Evolutionary conservation across 2,113 vertebrate species (phyloP).

Genomic region (Gallinago paraguaiae): DNA sequence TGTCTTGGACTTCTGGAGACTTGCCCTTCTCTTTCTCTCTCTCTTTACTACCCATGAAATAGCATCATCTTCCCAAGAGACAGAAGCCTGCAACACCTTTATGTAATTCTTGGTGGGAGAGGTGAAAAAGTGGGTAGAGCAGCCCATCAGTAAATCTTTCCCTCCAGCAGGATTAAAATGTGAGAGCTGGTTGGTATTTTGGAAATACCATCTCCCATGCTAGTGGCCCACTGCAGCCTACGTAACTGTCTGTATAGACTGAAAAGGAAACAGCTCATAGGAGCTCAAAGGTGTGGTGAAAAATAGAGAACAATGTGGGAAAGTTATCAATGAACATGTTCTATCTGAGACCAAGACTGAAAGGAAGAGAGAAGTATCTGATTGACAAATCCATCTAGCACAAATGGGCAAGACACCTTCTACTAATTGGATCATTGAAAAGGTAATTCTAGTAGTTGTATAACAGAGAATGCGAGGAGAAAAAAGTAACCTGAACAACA

Average conservation of each 20-base stretch:
- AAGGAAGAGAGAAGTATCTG: background rate
- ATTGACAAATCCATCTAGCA: background rate
- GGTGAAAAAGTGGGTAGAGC: background rate
- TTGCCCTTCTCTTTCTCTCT: background rate
- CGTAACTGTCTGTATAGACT: background rate
- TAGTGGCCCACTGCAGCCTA: background rate
- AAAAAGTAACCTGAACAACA: background rate
- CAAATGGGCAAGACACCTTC: background rate
- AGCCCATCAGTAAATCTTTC: background rate
- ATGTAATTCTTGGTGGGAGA: background rate
- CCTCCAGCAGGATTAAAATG: background rate
- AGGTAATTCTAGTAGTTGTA: background rate
- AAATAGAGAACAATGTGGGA: background rate
- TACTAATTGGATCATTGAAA: background rate
- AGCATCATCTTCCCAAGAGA: background rate
- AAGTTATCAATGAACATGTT: background rate
- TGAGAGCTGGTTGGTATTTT: background rate
- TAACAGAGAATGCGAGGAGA: background rate
- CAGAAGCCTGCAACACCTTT: background rate
- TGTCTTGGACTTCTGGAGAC: background rate
- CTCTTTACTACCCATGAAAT: background rate
- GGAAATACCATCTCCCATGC: background rate
- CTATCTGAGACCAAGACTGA: background rate
- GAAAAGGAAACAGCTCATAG: background rate
- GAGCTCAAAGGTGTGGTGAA: background rate